Conservation (phyloP, 2,113 vertebrate species). For the Typhlomys cinereus region DNA sequence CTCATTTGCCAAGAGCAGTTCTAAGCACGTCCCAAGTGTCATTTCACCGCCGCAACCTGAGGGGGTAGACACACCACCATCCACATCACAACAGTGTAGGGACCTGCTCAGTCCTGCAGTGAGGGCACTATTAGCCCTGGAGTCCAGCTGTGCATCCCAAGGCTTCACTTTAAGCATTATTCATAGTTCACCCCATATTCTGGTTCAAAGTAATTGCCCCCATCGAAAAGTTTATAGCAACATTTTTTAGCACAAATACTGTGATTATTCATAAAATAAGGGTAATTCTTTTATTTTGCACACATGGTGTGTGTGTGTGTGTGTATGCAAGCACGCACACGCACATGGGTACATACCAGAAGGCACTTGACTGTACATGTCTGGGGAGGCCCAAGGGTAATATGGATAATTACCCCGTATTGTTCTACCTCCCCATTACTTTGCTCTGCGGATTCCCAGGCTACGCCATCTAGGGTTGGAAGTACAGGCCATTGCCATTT, state of each 20-base stretch:
- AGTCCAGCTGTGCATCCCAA: not conserved
- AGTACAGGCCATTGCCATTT: no score
- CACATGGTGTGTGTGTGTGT: no score
- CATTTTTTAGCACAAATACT: not conserved
- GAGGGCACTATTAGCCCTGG: not conserved
- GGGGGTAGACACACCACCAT: not conserved
- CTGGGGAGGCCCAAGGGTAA: no score
- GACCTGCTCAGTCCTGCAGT: not conserved
- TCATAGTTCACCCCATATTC: not conserved
- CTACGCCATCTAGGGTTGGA: no score
- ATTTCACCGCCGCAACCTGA: not conserved
- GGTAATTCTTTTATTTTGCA: no score
- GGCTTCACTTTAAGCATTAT: not conserved
- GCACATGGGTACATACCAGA: no score
- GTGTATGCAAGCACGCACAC: no score
- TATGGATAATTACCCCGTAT: no score
- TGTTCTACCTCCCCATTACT: no score
- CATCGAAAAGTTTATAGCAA: conserved; percentile 31
- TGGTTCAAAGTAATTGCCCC: not conserved
- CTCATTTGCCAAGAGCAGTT: not conserved
- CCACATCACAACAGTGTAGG: not conserved
- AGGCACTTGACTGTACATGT: no score
- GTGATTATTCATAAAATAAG: not conserved
- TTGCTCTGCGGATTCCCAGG: no score
- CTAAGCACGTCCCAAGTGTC: not conserved